A percentile compares a stretch with the other conserved stretches of the same genome.
phyloP scores from a whole-genome alignment of 2,113 vertebrate genomes.

The Gobio gobio region DNA sequence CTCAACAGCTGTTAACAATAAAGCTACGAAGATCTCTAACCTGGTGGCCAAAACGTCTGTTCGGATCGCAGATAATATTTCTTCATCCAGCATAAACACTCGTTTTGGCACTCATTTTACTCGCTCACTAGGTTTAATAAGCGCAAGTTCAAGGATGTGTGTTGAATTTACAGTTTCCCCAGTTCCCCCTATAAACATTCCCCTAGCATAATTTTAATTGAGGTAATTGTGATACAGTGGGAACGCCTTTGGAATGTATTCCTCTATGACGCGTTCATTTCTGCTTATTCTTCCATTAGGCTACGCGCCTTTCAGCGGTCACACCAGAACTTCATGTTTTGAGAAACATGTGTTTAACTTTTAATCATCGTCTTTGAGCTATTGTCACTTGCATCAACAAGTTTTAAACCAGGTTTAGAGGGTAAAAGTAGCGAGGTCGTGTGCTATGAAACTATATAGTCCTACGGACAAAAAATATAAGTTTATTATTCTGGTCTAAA shows the following conservation, averaged over 20 bases:
- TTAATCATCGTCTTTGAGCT: not conserved
- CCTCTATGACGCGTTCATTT: not conserved
- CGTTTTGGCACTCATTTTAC: conserved; percentile 56
- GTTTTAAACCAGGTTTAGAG: not conserved
- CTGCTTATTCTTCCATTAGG: conserved; percentile 19
- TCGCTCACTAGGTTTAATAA: conserved; percentile 69
- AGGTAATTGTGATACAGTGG: conserved; percentile 56
- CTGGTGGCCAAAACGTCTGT: conserved; percentile 76
- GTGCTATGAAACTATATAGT: not conserved
- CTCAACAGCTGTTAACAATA: conserved; percentile 81
- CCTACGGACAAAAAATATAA: not conserved
- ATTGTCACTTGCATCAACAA: conserved; percentile 45
- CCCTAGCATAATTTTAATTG: conserved; percentile 59
- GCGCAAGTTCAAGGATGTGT: conserved; percentile 65
- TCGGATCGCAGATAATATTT: conserved; percentile 74
- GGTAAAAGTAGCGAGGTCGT: not conserved
- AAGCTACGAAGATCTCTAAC: conserved; percentile 73
- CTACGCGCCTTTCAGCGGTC: not conserved
- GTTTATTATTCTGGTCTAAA: not conserved
- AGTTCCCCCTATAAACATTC: conserved; percentile 58
- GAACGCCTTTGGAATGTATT: conserved; percentile 37
- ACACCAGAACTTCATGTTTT: conserved; percentile 32
- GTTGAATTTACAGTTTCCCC: conserved; percentile 53
- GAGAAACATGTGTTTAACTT: conserved; percentile 30
- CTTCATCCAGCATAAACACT: conserved; percentile 79